phyloP scores from a whole-genome alignment of 1,140 invertebrate species.

The Zaprionus inermis region DNA sequence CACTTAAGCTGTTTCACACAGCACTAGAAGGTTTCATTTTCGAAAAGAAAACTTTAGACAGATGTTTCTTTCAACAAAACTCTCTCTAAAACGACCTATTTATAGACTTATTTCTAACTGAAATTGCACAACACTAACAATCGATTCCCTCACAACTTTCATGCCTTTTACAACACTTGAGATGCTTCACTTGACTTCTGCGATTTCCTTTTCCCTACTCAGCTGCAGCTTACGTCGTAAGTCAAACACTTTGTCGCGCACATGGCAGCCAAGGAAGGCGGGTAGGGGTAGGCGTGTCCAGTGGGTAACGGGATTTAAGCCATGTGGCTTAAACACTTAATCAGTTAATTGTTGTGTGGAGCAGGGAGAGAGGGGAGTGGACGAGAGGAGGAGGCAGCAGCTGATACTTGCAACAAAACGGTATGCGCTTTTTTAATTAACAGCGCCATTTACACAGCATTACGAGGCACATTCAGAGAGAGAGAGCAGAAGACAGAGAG shows the following conservation, averaged over 20 bases:
- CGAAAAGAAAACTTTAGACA: no score
- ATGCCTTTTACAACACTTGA: not conserved
- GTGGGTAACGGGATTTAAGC: conserved; percentile 54
- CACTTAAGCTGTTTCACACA: no score
- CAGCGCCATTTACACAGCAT: conserved; percentile 80
- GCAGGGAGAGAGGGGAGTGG: conserved; percentile 18
- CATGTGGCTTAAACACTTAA: conserved; percentile 74
- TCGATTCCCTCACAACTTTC: not conserved
- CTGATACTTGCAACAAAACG: conserved; percentile 26
- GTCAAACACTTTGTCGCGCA: conserved; percentile 19
- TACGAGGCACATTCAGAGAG: conserved; percentile 51
- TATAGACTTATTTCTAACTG: no score
- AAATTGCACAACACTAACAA: no score
- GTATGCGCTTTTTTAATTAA: conserved; percentile 75
- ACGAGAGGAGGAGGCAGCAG: not conserved
- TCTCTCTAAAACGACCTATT: not conserved
- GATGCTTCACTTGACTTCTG: not conserved
- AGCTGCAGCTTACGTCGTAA: conserved; percentile 3
- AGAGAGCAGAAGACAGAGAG: not conserved
- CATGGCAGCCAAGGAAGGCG: not conserved
- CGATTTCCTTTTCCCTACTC: not conserved
- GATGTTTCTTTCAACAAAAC: no score
- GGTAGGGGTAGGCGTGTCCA: conserved; percentile 1
- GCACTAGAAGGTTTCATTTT: no score
- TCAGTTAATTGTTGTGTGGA: conserved; percentile 78